phyloP scores from a whole-genome alignment of 2,888 invertebrate genomes.

The Drosophila colorata region DNA sequence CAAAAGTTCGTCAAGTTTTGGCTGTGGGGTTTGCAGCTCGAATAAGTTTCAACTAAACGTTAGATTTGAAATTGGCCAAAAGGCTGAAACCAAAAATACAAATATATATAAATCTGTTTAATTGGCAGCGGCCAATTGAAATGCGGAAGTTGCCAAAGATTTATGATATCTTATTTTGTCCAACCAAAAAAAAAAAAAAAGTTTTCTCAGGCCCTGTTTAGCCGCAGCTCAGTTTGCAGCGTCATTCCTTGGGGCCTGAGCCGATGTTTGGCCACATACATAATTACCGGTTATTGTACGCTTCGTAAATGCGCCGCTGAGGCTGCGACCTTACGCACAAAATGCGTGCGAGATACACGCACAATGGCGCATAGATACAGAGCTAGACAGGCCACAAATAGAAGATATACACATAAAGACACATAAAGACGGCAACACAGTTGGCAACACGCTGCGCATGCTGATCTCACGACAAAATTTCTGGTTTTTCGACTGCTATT shows the following conservation, averaged over 20 bases:
- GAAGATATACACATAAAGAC: not conserved
- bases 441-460: constrained; percentile 65
- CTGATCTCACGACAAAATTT: constrained; percentile 70
- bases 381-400: constrained; percentile 23
- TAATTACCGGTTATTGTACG: constrained; percentile 65
- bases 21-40: constrained; percentile 53
- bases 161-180: constrained; percentile 53
- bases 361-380: constrained; percentile 13
- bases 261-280: constrained; percentile 49
- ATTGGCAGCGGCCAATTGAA: constrained; percentile 53
- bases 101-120: constrained; percentile 29
- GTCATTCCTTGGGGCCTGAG: constrained; percentile 54
- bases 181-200: not conserved
- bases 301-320: constrained; percentile 62
- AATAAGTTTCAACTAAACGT: constrained; percentile 30
- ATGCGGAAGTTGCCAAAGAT: constrained; percentile 72
- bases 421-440: constrained; percentile 16
- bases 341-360: constrained; percentile 67
- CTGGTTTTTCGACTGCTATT: constrained; percentile 56
- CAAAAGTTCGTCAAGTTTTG: constrained; percentile 25
- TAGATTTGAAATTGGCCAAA: constrained; percentile 24
- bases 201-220: constrained; percentile 59
- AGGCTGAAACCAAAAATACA: not conserved
- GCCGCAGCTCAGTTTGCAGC: constrained; percentile 56
- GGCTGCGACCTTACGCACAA: constrained; percentile 76